Percentiles rank a stretch among this genome's conserved stretches.
phyloP scores from a whole-genome alignment of 2,797 vertebrate genomes.

The Acanthiza pusilla region DNA sequence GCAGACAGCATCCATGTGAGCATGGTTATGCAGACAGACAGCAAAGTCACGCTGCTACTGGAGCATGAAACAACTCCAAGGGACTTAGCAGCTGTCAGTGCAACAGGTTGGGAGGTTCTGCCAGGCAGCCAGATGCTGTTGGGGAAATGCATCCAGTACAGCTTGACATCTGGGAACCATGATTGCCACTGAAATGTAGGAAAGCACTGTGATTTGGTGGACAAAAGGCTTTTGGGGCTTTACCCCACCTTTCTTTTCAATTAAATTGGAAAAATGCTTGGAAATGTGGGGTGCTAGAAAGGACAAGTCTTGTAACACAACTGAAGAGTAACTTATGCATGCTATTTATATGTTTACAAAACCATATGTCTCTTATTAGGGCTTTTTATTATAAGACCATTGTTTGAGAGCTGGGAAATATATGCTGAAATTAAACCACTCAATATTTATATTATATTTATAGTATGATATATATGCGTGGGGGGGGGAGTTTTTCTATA shows the following conservation, averaged over 20 bases:
- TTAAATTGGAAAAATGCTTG: not conserved
- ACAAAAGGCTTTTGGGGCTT: not conserved
- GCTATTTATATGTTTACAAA: constrained; percentile 39
- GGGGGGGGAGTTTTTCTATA: fast-evolving
- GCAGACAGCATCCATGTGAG: not conserved
- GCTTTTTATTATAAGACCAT: not conserved
- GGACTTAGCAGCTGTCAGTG: constrained; percentile 5
- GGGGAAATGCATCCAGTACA: not conserved
- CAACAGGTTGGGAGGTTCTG: constrained; percentile 2
- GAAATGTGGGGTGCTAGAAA: constrained; percentile 16
- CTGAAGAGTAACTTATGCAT: not conserved
- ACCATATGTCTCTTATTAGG: constrained; percentile 13
- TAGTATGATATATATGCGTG: not conserved
- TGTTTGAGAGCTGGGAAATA: constrained; percentile 6
- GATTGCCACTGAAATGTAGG: not conserved
- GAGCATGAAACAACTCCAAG: constrained; percentile 5
- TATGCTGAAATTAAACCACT: constrained; percentile 8
- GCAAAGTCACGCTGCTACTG: not conserved
- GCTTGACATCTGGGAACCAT: not conserved
- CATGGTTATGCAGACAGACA: not conserved
- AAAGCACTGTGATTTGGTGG: not conserved
- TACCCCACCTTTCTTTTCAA: not conserved
- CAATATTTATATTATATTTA: not conserved
- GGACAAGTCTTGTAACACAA: not conserved
- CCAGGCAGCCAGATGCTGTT: constrained; percentile 58